phyloP scores from a whole-genome alignment of 2,888 invertebrate species.

The Tiphia femorata region DNA sequence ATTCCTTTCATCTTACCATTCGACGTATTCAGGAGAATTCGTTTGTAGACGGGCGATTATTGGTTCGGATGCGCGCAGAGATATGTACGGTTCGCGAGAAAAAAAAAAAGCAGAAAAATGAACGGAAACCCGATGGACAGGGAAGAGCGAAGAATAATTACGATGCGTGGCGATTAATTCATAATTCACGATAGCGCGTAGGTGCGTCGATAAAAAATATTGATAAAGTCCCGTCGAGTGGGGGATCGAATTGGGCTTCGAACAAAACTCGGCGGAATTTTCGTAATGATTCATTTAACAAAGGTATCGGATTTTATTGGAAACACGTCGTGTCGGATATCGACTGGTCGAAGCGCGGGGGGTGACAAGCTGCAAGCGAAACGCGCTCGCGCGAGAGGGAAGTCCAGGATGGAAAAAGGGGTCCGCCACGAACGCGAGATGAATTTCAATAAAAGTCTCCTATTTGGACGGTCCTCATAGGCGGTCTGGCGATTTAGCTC shows the following conservation, averaged over 20 bases:
- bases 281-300: conserved; percentile 41
- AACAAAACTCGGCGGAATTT: conserved; percentile 16
- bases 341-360: conserved; percentile 18
- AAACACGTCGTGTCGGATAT: conserved; percentile 38
- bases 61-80: too few relatives aligned
- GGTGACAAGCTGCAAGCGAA: conserved; percentile 9
- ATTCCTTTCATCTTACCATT: too few relatives aligned
- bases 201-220: too few relatives aligned
- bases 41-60: too few relatives aligned
- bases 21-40: too few relatives aligned
- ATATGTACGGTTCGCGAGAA: too few relatives aligned
- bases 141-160: too few relatives aligned
- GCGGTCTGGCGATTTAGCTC: not conserved
- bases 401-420: not conserved
- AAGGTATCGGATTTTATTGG: conserved; percentile 32
- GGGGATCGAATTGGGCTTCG: conserved; percentile 1
- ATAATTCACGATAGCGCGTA: too few relatives aligned
- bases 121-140: too few relatives aligned
- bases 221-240: too few relatives aligned
- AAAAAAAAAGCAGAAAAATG: too few relatives aligned
- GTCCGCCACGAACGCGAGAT: conserved; percentile 23
- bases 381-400: conserved; percentile 9
- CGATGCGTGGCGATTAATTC: too few relatives aligned
- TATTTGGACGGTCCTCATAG: conserved; percentile 14
- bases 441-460: conserved; percentile 38